Base-by-base conservation (phyloP, 2,797 vertebrate genomes). In the Sylvilagus floridanus region DNA sequence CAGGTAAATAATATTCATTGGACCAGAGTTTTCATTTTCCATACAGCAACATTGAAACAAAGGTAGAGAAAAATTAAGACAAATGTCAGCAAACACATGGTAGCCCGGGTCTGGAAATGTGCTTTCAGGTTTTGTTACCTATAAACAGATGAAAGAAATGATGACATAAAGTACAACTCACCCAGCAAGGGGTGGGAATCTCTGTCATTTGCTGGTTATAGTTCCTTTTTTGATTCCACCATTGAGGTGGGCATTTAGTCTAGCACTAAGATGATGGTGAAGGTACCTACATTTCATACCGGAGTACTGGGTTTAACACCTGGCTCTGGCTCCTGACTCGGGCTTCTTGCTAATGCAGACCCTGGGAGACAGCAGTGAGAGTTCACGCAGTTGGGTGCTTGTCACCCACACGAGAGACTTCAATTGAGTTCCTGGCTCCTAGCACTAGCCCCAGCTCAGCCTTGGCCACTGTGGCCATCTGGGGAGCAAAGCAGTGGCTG, bases 11-110 rank as follows among this genome's bases (percentile, higher is more conserved):
- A 89, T 81, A 89, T 78, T 24, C 50, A 72, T 7, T 50, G 42
- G 42, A 42, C 42, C 42, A 42, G 7, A 42, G 42, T 42, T 42
- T 42, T 42, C 42, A 84, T 87, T 84, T 95, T 77, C 71, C 47
- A 84, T 14, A 65, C 3, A 50, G 32, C 47, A 85, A 63, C 65
- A 52, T 12, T 81, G 42, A 14, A 42, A 68, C 17, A 10, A 32
- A 88, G 37, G 60, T 1, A 76, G 19, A 90, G 71, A 88, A 94
- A 57, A 63, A 63, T 71, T 52, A 84, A 89, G 91, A 92, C 37
- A 37, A 73, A 91, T 68, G 28, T 75, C 66, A 86, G 62, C 19
- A 75, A 93, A 92, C 6, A 66, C 7, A 50, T 8, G 13, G 17
- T 19, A 10, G 5, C 60, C 60, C 0, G 32, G 5, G 26, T 28